phyloP scores from a whole-genome alignment of 2,797 vertebrate genomes.

The Chrysolophus pictus region DNA sequence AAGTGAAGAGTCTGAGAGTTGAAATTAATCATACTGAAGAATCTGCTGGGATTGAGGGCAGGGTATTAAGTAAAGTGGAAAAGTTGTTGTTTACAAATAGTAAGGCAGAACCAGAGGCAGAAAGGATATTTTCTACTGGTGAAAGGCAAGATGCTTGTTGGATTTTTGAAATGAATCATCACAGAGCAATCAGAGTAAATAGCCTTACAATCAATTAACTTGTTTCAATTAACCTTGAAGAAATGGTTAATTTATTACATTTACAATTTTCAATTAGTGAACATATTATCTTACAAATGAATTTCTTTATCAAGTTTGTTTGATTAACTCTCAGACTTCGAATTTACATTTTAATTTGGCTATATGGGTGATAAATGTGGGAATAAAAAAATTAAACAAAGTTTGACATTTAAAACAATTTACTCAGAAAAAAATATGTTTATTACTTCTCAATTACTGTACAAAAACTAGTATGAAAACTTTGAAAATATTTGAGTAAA shows the following conservation, averaged over 20 bases:
- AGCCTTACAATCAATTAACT: conserved; percentile 13
- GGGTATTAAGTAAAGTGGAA: not conserved
- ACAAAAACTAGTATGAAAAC: not conserved
- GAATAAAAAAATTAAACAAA: not conserved
- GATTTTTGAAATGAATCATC: not conserved
- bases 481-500: not conserved
- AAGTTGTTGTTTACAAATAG: not conserved
- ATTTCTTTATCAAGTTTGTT: conserved; percentile 2
- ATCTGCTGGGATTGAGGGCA: not conserved
- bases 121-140: not conserved
- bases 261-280: not conserved
- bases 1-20: not conserved
- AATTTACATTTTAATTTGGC: not conserved
- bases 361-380: not conserved
- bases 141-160: not conserved
- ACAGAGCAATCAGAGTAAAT: not conserved
- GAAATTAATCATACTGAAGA: not conserved
- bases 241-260: conserved; percentile 15
- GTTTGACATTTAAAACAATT: not conserved
- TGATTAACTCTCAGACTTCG: not conserved
- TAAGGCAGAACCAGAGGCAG: not conserved
- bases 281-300: not conserved
- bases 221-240: conserved; percentile 20
- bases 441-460: not conserved
- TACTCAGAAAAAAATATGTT: not conserved